These are phyloP conservation scores for Fulmarus glacialis DNA, from an alignment of 2,113 vertebrate species.

Conservation along the genomic window DNA sequence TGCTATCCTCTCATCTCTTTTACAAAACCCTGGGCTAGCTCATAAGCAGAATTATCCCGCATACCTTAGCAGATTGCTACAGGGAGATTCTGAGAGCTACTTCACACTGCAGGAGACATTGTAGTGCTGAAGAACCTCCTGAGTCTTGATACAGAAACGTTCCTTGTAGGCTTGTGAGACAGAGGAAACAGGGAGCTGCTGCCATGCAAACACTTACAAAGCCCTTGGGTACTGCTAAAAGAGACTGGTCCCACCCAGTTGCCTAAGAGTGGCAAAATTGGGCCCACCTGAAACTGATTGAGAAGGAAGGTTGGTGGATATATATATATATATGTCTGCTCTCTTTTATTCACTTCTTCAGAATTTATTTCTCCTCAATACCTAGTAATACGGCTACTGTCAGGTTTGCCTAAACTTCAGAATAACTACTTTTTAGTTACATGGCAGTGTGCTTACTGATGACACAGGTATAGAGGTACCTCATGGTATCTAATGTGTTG, in stretches of 20 bases:
- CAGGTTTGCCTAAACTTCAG: not conserved
- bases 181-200: not conserved
- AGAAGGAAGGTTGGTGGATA: not conserved
- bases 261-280: not conserved
- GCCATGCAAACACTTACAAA: not conserved
- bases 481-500: not conserved
- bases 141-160: fast-evolving
- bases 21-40: not conserved
- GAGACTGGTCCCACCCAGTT: not conserved
- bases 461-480: not conserved
- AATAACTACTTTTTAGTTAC: not conserved
- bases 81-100: not conserved
- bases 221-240: not conserved
- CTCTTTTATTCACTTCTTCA: not conserved
- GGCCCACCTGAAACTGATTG: not conserved
- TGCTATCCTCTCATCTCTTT: not conserved
- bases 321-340: not conserved
- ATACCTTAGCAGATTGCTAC: not conserved
- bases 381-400: not conserved
- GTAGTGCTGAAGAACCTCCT: not conserved
- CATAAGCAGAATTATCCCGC: not conserved
- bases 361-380: not conserved
- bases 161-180: not conserved
- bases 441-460: not conserved
- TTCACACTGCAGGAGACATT: not conserved